Percentiles rank a stretch among this genome's conserved stretches.
Conservation (phyloP, 2,888 invertebrate genomes). For the Calephelis perditalis region DNA sequence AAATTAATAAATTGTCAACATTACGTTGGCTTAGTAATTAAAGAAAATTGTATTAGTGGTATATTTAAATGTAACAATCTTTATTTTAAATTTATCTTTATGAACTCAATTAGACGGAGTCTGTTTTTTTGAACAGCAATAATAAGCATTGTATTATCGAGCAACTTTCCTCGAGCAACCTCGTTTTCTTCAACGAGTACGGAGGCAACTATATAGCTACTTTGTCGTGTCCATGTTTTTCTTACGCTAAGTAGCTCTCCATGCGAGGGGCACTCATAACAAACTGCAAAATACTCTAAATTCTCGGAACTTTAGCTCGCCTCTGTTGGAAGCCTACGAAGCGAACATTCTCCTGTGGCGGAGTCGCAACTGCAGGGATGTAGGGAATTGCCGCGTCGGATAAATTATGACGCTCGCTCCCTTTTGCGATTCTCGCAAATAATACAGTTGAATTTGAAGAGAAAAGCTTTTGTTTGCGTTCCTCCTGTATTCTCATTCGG, state of each 20-base stretch:
- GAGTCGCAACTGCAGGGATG: constrained; percentile 61
- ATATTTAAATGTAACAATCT: too few species aligned
- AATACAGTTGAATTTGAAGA: constrained; percentile 64
- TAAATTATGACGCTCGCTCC: constrained; percentile 66
- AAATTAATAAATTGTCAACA: too few species aligned
- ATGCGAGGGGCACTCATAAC: constrained; percentile 52
- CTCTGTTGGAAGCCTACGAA: constrained; percentile 58
- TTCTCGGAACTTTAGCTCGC: constrained; percentile 67
- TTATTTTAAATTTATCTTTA: too few species aligned
- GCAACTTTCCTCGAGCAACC: too few species aligned
- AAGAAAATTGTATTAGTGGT: too few species aligned
- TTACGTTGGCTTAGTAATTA: too few species aligned
- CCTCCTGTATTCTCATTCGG: constrained; percentile 45
- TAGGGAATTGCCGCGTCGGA: constrained; percentile 65
- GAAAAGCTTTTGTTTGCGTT: constrained; percentile 48
- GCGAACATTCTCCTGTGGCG: constrained; percentile 59
- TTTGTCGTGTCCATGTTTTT: constrained; percentile 48
- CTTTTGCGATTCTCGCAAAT: constrained; percentile 66
- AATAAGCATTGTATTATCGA: too few species aligned
- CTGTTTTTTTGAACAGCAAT: too few species aligned
- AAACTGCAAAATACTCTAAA: constrained; percentile 70
- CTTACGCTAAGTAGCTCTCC: constrained; percentile 46
- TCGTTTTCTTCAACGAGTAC: constrained; percentile 14
- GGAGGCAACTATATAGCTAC: constrained; percentile 30
- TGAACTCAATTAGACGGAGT: too few species aligned